Evolutionary conservation across 35 echinoderm and acorn worm genomes (phyloP).

Genomic region (Apostichopus parvimensis): DNA sequence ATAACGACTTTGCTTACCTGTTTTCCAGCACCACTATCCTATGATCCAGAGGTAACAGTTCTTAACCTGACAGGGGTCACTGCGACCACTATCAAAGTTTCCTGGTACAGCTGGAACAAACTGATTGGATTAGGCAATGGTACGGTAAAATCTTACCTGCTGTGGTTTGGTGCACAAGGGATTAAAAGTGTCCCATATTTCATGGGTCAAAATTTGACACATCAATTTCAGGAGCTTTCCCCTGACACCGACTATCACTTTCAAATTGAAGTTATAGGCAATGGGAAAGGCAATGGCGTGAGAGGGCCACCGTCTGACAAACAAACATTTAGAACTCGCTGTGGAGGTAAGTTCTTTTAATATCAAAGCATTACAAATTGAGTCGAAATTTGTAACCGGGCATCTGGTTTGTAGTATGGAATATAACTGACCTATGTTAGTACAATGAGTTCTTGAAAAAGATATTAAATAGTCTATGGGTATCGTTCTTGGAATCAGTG

Average conservation of each 20-base stretch:
- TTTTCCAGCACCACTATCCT: neutral
- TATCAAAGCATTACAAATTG: too few relatives aligned
- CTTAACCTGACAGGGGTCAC: neutral
- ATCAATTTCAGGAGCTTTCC: neutral
- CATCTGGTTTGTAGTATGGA: too few relatives aligned
- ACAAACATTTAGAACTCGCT: neutral
- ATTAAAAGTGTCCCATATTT: neutral
- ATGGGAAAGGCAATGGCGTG: neutral
- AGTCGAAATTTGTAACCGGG: too few relatives aligned
- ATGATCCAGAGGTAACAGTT: neutral
- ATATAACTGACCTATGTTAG: too few relatives aligned
- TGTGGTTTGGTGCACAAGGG: neutral
- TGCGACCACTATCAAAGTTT: neutral
- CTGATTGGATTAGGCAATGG: neutral
- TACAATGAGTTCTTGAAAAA: too few relatives aligned
- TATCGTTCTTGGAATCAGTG: too few relatives aligned
- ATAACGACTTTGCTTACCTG: too few relatives aligned
- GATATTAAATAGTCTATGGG: too few relatives aligned
- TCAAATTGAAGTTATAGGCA: neutral
- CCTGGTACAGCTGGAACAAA: neutral
- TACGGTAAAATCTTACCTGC: neutral
- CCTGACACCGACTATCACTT: neutral
- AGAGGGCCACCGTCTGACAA: neutral
- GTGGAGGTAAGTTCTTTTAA: neutral
- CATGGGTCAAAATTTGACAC: neutral